A percentile compares a stretch with the other conserved stretches of the same genome.
Conservation (phyloP, 2,113 vertebrate genomes). For the Engraulis encrasicolus region DNA sequence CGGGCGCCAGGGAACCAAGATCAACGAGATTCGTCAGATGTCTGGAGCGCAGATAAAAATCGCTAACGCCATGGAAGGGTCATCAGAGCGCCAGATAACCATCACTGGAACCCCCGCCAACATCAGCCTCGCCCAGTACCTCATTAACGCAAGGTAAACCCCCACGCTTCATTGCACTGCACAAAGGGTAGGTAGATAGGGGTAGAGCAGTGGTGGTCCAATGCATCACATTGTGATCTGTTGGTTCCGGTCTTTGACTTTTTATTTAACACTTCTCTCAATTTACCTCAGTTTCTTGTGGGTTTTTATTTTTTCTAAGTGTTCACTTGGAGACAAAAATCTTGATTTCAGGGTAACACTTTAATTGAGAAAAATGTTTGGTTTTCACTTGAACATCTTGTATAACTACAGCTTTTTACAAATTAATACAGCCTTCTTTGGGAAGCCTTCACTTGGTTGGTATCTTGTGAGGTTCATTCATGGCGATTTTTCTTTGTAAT, state of each 20-base stretch:
- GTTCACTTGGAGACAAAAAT: no score
- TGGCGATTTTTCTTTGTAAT: not conserved
- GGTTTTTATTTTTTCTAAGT: no score
- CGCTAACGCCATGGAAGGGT: conserved; percentile 96
- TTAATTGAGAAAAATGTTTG: not conserved
- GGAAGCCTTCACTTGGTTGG: not conserved
- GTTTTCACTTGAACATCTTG: not conserved
- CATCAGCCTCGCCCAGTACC: conserved; percentile 99
- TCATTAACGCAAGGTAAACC: conserved; percentile 98
- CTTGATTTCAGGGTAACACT: no score
- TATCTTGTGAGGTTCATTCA: not conserved
- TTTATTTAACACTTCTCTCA: not conserved
- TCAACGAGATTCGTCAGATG: conserved; percentile 99
- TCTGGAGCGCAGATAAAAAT: conserved; percentile 99
- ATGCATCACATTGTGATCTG: not conserved
- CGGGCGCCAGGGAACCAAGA: conserved; percentile 99
- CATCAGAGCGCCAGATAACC: conserved; percentile 96
- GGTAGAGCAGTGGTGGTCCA: not conserved
- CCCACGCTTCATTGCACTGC: conserved; percentile 17
- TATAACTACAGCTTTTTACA: not conserved
- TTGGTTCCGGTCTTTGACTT: not conserved
- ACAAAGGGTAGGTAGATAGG: not conserved
- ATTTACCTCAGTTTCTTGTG: not conserved
- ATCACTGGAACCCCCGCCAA: conserved; percentile 98
- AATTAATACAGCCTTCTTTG: not conserved